phyloP scores from a whole-genome alignment of 64 coral and sea anemone species.

The Stylophora pistillata region DNA sequence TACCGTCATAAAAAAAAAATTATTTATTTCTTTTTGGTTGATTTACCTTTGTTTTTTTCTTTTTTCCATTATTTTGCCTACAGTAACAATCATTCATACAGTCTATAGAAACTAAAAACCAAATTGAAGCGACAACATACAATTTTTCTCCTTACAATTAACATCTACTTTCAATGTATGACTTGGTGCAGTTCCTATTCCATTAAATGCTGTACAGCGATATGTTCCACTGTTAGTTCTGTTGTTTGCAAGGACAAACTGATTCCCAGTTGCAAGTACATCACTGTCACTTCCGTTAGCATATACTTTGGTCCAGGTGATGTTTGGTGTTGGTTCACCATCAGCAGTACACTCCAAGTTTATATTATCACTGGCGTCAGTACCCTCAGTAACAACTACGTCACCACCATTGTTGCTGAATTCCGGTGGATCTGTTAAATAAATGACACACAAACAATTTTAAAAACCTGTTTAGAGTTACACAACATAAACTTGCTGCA shows the following conservation, averaged over 20 bases:
- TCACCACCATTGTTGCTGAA: neutral
- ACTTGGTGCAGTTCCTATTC: conserved; percentile 13
- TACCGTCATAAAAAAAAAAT: no score
- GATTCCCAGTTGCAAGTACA: neutral
- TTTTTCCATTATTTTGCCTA: no score
- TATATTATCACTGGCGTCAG: neutral
- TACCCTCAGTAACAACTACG: neutral
- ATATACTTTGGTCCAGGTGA: conserved; percentile 27
- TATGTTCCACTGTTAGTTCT: conserved; percentile 15
- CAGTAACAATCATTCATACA: no score
- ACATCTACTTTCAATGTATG: neutral
- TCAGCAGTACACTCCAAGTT: neutral
- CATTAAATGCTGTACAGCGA: conserved; percentile 10
- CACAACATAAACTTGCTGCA: no score
- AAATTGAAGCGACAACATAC: neutral
- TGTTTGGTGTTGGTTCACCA: conserved; percentile 10
- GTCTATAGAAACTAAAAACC: no score
- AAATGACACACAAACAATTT: neutral
- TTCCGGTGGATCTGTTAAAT: neutral
- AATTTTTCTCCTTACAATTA: neutral
- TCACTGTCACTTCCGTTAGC: neutral
- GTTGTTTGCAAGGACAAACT: neutral
- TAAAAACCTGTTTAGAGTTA: no score
- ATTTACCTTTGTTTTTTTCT: no score
- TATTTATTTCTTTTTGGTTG: no score